A percentile compares a stretch with the other conserved stretches of the same genome.
Conservation (phyloP, 1,140 invertebrate species). For the Caerostris darwini region DNA sequence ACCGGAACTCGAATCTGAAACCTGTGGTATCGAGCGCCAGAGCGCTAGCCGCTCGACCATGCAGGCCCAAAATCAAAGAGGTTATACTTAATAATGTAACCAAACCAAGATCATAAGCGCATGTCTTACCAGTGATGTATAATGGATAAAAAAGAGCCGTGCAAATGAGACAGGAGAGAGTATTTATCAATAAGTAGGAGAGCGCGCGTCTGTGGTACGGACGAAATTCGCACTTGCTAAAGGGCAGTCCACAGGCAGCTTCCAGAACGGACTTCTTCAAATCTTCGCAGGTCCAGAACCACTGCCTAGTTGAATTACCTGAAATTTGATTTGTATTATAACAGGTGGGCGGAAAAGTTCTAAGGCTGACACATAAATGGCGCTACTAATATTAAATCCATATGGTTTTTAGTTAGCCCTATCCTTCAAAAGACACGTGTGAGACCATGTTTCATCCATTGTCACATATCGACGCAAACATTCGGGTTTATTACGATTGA, state of each 20-base stretch:
- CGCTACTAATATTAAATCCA: too few relatives aligned
- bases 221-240: background rate
- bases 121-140: background rate
- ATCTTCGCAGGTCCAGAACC: background rate
- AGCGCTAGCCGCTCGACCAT: too few relatives aligned
- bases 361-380: too few relatives aligned
- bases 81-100: too few relatives aligned
- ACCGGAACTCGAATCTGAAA: too few relatives aligned
- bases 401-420: too few relatives aligned
- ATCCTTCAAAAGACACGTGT: too few relatives aligned
- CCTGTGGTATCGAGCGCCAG: too few relatives aligned
- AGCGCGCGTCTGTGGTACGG: constrained; percentile 7
- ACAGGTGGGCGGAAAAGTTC: background rate
- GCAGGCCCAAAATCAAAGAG: too few relatives aligned
- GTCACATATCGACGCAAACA: too few relatives aligned
- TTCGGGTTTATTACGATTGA: too few relatives aligned
- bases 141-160: background rate
- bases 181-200: background rate
- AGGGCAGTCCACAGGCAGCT: background rate
- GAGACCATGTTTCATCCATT: too few relatives aligned
- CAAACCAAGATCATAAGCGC: background rate
- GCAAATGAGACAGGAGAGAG: background rate
- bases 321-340: background rate
- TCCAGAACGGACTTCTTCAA: background rate
- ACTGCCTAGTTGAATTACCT: background rate